Conservation (phyloP, 2,113 vertebrate genomes). For the Paedocypris sp. region DNA sequence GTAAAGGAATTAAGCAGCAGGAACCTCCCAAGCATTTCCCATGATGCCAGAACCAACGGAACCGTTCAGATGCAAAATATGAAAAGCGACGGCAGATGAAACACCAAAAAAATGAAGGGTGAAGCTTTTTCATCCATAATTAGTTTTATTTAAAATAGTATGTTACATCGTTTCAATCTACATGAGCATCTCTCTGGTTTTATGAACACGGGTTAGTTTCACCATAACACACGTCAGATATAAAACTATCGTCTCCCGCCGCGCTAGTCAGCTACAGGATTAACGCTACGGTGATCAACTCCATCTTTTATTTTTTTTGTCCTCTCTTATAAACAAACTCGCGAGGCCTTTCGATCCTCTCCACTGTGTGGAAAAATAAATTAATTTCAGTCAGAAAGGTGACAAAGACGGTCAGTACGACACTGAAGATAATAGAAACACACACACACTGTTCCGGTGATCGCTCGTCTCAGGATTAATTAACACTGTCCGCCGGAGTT, state of each 20-base stretch:
- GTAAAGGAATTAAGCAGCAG: too few species aligned
- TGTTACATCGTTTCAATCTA: conserved; percentile 67
- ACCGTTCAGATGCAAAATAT: too few species aligned
- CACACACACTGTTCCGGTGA: too few species aligned
- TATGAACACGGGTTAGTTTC: conserved; percentile 50
- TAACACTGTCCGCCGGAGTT: too few species aligned
- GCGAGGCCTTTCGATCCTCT: conserved; percentile 4
- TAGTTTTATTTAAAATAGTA: conserved; percentile 69
- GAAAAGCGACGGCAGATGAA: too few species aligned
- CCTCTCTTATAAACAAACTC: background rate
- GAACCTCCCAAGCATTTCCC: too few species aligned
- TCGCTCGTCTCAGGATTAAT: too few species aligned
- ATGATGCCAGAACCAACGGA: too few species aligned
- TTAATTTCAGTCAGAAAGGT: conserved; percentile 52
- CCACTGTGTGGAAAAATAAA: conserved; percentile 45
- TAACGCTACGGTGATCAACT: conserved; percentile 34
- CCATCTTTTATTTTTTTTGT: background rate
- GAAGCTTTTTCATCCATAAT: conserved; percentile 47
- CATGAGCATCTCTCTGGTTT: conserved; percentile 51
- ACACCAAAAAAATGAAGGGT: conserved; percentile 25
- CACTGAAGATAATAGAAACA: conserved; percentile 10
- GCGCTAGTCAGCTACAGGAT: conserved; percentile 44
- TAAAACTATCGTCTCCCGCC: conserved; percentile 52
- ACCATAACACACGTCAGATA: conserved; percentile 54
- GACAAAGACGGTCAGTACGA: conserved; percentile 52